phyloP scores from a whole-genome alignment of 2,888 invertebrate species.

The Heliconius aoede region DNA sequence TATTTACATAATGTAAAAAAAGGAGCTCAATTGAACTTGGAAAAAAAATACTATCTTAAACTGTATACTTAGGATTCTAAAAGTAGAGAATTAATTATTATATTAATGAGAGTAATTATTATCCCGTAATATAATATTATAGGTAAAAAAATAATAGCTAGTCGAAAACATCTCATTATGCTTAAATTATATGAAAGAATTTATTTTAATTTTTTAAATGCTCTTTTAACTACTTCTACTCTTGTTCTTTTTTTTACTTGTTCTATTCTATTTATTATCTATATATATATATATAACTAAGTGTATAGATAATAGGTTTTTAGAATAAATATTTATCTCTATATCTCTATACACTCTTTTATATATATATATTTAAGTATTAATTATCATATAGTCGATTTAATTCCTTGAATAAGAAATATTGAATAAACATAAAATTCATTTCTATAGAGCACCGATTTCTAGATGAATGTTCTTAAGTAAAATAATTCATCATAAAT shows the following conservation, averaged over 20 bases:
- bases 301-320: too few relatives aligned
- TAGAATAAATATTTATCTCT: too few relatives aligned
- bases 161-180: background rate
- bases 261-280: background rate
- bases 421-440: slow-evolving; percentile 4
- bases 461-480: background rate
- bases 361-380: background rate
- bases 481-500: slow-evolving; percentile 8
- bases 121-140: too few relatives aligned
- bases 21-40: too few relatives aligned
- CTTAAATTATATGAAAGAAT: background rate
- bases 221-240: background rate
- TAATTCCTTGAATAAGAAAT: background rate
- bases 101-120: too few relatives aligned
- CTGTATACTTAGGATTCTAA: too few relatives aligned
- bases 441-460: background rate
- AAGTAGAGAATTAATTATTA: too few relatives aligned
- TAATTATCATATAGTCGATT: background rate
- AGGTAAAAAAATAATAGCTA: background rate
- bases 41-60: too few relatives aligned
- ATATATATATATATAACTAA: background rate
- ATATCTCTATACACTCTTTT: too few relatives aligned
- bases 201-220: background rate
- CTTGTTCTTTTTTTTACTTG: too few relatives aligned
- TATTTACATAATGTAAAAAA: too few relatives aligned